Evolutionary conservation across 2,113 vertebrate species (phyloP), one percentile per base, ranked within the genome.

Genomic region (Gallinago paraguaiae): DNA sequence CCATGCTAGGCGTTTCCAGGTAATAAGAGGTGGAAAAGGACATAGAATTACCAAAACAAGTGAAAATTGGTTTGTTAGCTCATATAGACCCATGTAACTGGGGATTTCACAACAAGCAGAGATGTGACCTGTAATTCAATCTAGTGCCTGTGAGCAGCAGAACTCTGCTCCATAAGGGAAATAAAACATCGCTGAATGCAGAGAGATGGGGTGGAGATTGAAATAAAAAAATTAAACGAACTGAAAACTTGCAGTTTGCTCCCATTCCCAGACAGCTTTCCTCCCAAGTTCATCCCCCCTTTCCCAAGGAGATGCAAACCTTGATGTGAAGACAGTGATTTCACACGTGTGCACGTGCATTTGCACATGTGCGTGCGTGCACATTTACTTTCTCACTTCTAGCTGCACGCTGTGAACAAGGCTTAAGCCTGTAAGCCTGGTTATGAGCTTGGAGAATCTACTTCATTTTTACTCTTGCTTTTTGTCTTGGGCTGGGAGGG

Each of bases 301-400:
- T 33, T 35, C 35, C 48, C 37, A 65, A 31, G 3, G 12, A 30
- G n/a, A 37, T 25, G n/a, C 24, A 72, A 60, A 20, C 22, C 27
- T 56, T 7, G 12, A 11, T 6, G 37, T 1, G 0, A 14, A 77
- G 17, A 14, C 13, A 25, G 35, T n/a, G 13, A 23, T 92, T 85
- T 60, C 56, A 71, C 12, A n/a, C 8, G 3, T 0, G 1, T 5
- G 14, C 19, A 6, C 1, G 0, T 10, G 11, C 51, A 53, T 53
- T 53, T 53, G 14, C 13, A 2, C 8, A 17, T 41, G 37, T 53
- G 61, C 5, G 5, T 53, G 27, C 2, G n/a, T n/a, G 1, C 31
- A 18, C 25, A 12, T 4, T 24, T 7, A 16, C 5, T 11, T 60
- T 31, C 56, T 71, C 17, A 27, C 41, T 60, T 71, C 18, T 22